phyloP scores from a whole-genome alignment of 2,888 invertebrate genomes.

The Herminia tarsipennalis region DNA sequence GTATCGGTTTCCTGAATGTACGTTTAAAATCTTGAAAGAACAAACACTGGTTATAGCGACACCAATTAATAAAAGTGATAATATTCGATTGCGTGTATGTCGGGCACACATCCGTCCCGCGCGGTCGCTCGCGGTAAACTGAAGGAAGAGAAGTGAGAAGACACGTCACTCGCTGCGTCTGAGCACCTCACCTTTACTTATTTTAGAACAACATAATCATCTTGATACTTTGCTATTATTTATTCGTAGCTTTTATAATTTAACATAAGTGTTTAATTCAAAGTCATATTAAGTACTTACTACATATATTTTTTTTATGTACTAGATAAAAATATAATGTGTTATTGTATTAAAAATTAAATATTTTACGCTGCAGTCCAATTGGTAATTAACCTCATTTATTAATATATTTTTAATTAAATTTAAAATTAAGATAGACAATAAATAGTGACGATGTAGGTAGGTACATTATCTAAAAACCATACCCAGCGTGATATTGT shows the following conservation, averaged over 20 bases:
- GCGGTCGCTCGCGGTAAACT: slow-evolving; percentile 74
- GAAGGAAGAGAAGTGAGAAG: slow-evolving; percentile 72
- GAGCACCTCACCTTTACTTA: slow-evolving; percentile 81
- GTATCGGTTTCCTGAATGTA: slow-evolving; percentile 16
- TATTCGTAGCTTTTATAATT: not conserved
- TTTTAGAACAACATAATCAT: slow-evolving; percentile 44
- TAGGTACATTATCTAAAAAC: too few species aligned
- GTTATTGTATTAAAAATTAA: too few species aligned
- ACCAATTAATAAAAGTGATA: slow-evolving; percentile 58
- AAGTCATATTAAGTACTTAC: too few species aligned
- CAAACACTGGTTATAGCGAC: slow-evolving; percentile 55
- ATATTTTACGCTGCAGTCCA: too few species aligned
- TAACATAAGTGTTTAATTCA: too few species aligned
- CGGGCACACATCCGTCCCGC: slow-evolving; percentile 50
- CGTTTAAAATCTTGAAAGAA: slow-evolving; percentile 30
- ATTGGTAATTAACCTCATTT: too few species aligned
- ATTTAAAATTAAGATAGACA: too few species aligned
- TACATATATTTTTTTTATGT: too few species aligned
- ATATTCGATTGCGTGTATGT: slow-evolving; percentile 24
- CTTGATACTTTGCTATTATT: slow-evolving; percentile 58
- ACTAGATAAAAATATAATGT: too few species aligned
- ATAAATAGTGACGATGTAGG: too few species aligned
- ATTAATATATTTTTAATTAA: too few species aligned
- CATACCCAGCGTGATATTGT: too few species aligned
- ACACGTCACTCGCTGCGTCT: slow-evolving; percentile 81